A percentile compares a stretch with the other conserved stretches of the same genome.
Evolutionary conservation across 2,797 vertebrate genomes (phyloP).

Genomic region (Jordanella pulchra): DNA sequence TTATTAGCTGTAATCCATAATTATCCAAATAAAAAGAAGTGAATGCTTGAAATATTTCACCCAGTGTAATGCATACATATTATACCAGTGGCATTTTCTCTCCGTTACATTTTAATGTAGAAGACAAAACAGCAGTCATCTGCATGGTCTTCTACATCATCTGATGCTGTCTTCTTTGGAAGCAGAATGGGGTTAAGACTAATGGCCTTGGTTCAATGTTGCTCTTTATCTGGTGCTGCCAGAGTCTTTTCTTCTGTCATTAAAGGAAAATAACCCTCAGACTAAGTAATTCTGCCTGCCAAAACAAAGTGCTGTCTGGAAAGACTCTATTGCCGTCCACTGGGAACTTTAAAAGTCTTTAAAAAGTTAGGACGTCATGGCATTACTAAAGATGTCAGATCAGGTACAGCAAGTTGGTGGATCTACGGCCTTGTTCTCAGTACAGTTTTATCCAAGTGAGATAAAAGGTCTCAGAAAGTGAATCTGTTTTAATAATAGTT

Average conservation of each 20-base stretch:
- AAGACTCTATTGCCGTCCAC: slow-evolving; percentile 5
- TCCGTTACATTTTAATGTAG: slow-evolving; percentile 1
- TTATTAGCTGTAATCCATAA: too few species aligned
- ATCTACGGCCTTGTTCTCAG: too few species aligned
- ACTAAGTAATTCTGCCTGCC: slow-evolving; percentile 14
- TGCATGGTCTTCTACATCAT: slow-evolving; percentile 4
- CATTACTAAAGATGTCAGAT: too few species aligned
- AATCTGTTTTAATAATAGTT: not conserved
- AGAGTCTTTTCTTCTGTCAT: slow-evolving; percentile 12
- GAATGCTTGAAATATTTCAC: too few species aligned
- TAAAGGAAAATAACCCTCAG: slow-evolving; percentile 13
- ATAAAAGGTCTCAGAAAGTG: too few species aligned
- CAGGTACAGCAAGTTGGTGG: too few species aligned
- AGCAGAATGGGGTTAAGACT: slow-evolving; percentile 11
- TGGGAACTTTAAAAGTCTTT: too few species aligned
- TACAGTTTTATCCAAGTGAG: too few species aligned
- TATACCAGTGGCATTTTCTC: too few species aligned
- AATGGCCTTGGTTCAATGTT: slow-evolving; percentile 5
- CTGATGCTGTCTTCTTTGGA: slow-evolving; percentile 26
- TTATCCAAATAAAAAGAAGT: too few species aligned
- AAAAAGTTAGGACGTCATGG: too few species aligned
- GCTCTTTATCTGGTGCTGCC: slow-evolving; percentile 17
- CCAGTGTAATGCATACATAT: too few species aligned
- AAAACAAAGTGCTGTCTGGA: slow-evolving; percentile 7
- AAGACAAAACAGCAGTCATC: slow-evolving; percentile 7